Percentiles rank a stretch among this genome's conserved stretches.
phyloP scores from a whole-genome alignment of 1,140 invertebrate genomes.

The Macrocentrus cingulum region DNA sequence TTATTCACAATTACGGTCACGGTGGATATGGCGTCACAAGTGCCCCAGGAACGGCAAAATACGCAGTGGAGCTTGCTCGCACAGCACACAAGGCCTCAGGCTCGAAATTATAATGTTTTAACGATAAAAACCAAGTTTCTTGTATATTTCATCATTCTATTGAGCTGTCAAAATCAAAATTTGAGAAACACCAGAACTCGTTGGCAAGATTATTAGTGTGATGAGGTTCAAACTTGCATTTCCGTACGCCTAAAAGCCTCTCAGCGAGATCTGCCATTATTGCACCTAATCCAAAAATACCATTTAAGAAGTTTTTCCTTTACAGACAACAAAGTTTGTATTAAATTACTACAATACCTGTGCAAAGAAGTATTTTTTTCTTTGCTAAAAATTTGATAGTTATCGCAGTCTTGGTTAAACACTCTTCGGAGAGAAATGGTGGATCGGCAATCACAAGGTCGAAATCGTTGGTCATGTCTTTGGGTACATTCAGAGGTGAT shows the following conservation, averaged over 20 bases:
- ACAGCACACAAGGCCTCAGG: slow-evolving; percentile 54
- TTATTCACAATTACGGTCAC: slow-evolving; percentile 93
- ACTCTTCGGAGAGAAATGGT: slow-evolving; percentile 92
- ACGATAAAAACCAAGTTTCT: slow-evolving; percentile 4
- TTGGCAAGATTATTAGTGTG: slow-evolving; percentile 90
- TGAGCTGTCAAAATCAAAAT: slow-evolving; percentile 71
- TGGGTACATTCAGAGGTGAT: slow-evolving; percentile 70
- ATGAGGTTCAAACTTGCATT: slow-evolving; percentile 73
- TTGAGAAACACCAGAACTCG: slow-evolving; percentile 88
- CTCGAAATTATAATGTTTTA: slow-evolving; percentile 36
- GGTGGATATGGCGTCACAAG: slow-evolving; percentile 87
- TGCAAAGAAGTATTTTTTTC: slow-evolving; percentile 85
- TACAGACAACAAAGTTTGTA: no score
- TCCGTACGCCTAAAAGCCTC: slow-evolving; percentile 66
- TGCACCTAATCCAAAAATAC: slow-evolving; percentile 62
- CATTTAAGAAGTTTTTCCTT: slow-evolving; percentile 15
- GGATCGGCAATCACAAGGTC: slow-evolving; percentile 91
- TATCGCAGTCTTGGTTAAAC: slow-evolving; percentile 78
- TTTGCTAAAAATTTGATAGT: slow-evolving; percentile 79
- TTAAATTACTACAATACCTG: slow-evolving; percentile 63
- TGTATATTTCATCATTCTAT: slow-evolving; percentile 31
- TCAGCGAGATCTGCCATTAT: slow-evolving; percentile 74
- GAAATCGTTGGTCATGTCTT: slow-evolving; percentile 65
- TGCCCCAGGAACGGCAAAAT: slow-evolving; percentile 79
- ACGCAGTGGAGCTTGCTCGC: slow-evolving; percentile 71